A percentile compares a stretch with the other conserved stretches of the same genome.
Conservation (phyloP, 2,797 vertebrate species). For the Triplophysa yarkandensis region DNA sequence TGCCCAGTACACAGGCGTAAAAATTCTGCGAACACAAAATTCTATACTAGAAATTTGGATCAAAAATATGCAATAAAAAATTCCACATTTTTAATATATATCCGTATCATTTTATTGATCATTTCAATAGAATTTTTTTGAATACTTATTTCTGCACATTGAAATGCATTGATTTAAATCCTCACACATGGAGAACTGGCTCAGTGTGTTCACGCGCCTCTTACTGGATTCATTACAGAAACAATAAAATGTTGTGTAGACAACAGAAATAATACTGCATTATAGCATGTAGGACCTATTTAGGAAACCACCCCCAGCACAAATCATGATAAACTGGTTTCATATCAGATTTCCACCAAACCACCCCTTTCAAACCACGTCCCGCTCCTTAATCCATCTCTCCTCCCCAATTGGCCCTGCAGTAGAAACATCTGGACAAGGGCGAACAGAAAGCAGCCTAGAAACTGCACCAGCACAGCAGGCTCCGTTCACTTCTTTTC, state of each 20-base stretch:
- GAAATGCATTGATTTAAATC: not conserved
- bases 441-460: conserved; percentile 57
- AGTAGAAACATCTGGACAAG: conserved; percentile 75
- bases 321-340: conserved; percentile 63
- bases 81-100: no score
- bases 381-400: conserved; percentile 37
- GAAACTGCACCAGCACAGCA: conserved; percentile 57
- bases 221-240: conserved; percentile 58
- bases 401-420: conserved; percentile 60
- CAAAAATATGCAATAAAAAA: no score
- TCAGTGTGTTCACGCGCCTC: not conserved
- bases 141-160: not conserved
- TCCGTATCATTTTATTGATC: no score
- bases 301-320: conserved; percentile 68
- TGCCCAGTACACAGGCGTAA: no score
- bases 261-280: conserved; percentile 65
- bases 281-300: conserved; percentile 62
- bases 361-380: conserved; percentile 57
- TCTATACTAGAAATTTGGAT: no score
- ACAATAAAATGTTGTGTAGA: conserved; percentile 68
- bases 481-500: conserved; percentile 47
- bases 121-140: no score
- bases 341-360: conserved; percentile 34
- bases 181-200: not conserved
- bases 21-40: no score